A percentile compares a stretch with the other conserved stretches of the same genome.
phyloP scores from a whole-genome alignment of 2,888 invertebrate genomes.

The Eupithecia vulgata region DNA sequence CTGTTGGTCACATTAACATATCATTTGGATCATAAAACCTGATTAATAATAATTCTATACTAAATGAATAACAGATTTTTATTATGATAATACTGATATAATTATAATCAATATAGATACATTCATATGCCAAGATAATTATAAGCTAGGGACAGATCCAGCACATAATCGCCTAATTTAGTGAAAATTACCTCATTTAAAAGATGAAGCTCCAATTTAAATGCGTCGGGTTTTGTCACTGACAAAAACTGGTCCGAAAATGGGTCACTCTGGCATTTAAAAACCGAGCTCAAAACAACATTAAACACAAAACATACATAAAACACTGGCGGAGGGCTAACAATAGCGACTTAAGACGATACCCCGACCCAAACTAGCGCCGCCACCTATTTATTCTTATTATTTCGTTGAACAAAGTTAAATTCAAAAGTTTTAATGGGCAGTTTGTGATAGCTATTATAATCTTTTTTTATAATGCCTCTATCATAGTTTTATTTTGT shows the following conservation, averaged over 20 bases:
- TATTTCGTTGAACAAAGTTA: too few species aligned
- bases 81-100: too few species aligned
- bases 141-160: not conserved
- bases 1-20: not conserved
- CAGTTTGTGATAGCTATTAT: too few species aligned
- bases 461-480: too few species aligned
- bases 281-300: not conserved
- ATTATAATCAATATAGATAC: not conserved
- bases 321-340: not conserved
- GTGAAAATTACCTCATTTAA: not conserved
- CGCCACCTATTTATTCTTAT: too few species aligned
- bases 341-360: too few species aligned
- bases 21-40: not conserved
- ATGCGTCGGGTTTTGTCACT: too few species aligned
- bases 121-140: not conserved
- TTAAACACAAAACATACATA: too few species aligned
- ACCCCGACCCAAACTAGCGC: too few species aligned
- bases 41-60: not conserved
- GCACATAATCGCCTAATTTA: not conserved
- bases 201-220: not conserved
- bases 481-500: too few species aligned
- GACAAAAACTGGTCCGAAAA: not conserved
- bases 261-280: too few species aligned
- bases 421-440: too few species aligned
- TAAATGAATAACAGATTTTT: not conserved